Evolutionary conservation across 1,140 invertebrate genomes (phyloP).

Genomic region (Drosophila chauvacae): DNA sequence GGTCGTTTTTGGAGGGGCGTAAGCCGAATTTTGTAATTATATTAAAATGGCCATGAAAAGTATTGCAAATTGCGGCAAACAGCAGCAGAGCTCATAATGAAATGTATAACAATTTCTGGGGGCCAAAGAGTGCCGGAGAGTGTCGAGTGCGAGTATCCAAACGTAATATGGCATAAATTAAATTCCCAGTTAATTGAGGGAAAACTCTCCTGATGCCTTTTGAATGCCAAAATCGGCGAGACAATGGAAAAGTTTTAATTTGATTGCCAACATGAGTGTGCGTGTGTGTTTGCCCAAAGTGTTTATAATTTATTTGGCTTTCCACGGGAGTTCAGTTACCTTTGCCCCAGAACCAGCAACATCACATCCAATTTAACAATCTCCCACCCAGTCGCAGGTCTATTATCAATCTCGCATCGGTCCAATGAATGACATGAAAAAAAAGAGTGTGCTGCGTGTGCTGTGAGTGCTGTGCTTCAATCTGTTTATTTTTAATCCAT

Average conservation of each 20-base stretch:
- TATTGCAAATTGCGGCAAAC: slow-evolving; percentile 39
- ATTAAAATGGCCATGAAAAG: slow-evolving; percentile 67
- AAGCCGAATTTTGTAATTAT: slow-evolving; percentile 58
- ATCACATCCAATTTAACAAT: slow-evolving; percentile 28
- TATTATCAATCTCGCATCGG: slow-evolving; percentile 38
- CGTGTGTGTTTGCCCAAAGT: slow-evolving; percentile 1
- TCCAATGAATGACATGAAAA: slow-evolving; percentile 59
- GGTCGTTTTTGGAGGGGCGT: slow-evolving; percentile 1
- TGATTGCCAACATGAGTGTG: slow-evolving; percentile 19
- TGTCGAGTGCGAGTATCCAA: slow-evolving; percentile 7
- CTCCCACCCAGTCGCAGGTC: not conserved
- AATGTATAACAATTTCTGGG: slow-evolving; percentile 45
- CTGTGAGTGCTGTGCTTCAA: slow-evolving; percentile 8
- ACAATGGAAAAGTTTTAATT: slow-evolving; percentile 53
- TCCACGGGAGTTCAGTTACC: slow-evolving; percentile 9
- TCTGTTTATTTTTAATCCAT: slow-evolving; percentile 72
- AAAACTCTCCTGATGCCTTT: slow-evolving; percentile 18
- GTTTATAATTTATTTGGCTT: slow-evolving; percentile 40
- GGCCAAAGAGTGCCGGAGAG: not conserved
- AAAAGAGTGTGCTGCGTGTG: slow-evolving; percentile 14
- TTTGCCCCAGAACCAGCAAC: slow-evolving; percentile 1
- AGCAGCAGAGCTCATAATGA: slow-evolving; percentile 31
- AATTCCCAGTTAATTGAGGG: slow-evolving; percentile 42
- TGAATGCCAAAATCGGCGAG: slow-evolving; percentile 13
- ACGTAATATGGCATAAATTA: slow-evolving; percentile 38